Conservation (phyloP, 2,797 vertebrate species). For the Yasuhikotakia modesta region DNA sequence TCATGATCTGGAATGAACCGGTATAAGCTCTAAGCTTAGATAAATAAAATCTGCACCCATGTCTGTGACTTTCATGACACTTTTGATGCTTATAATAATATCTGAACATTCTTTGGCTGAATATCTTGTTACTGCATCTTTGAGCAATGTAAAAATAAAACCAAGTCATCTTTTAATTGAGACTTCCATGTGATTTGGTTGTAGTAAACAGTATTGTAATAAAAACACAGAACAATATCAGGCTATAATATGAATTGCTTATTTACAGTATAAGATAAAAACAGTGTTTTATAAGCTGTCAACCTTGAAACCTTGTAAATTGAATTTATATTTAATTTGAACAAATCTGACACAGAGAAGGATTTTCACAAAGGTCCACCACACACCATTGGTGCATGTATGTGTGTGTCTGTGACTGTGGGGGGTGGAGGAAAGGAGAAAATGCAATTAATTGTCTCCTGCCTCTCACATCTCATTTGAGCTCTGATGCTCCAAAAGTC, state of each 20-base stretch:
- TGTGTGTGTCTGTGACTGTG: constrained; percentile 10
- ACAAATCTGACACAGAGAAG: background rate
- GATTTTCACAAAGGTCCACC: background rate
- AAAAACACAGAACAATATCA: background rate
- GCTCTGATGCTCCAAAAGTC: constrained; percentile 55
- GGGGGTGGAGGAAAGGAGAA: constrained; percentile 11
- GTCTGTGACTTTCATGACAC: background rate
- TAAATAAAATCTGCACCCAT: background rate
- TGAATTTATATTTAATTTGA: background rate
- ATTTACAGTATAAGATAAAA: background rate
- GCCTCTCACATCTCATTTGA: constrained; percentile 60
- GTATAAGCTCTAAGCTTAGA: background rate
- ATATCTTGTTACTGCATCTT: too few relatives aligned
- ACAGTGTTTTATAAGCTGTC: background rate
- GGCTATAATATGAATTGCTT: background rate
- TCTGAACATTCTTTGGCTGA: too few relatives aligned
- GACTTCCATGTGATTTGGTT: background rate
- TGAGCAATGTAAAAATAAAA: too few relatives aligned
- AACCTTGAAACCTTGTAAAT: background rate
- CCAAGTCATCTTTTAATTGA: too few relatives aligned
- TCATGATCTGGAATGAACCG: background rate
- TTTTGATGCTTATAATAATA: background rate
- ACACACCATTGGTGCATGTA: background rate
- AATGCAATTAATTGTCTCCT: constrained; percentile 61
- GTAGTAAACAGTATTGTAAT: background rate